A percentile compares a stretch with the other conserved stretches of the same genome.
Evolutionary conservation across 2,888 invertebrate genomes (phyloP).

Genomic region (Calameuta filiformis): DNA sequence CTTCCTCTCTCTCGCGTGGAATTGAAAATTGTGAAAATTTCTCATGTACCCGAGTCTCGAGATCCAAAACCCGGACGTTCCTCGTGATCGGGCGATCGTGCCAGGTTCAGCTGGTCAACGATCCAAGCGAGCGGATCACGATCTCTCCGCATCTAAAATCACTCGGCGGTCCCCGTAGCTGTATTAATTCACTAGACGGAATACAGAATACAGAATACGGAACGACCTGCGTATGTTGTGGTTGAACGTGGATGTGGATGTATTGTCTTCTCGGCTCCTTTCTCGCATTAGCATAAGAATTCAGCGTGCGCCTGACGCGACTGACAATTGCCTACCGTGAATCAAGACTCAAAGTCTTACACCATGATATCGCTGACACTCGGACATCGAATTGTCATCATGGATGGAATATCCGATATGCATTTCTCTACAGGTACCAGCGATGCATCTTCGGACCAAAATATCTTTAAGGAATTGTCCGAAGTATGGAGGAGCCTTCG

Average conservation of each 20-base stretch:
- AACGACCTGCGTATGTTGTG: constrained; percentile 14
- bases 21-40: not conserved
- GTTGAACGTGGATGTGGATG: constrained; percentile 46
- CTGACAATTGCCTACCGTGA: constrained; percentile 57
- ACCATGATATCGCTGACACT: constrained; percentile 39
- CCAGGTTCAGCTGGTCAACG: constrained; percentile 5
- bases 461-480: not conserved
- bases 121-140: constrained; percentile 45
- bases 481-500: not conserved
- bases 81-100: not conserved
- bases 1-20: not conserved
- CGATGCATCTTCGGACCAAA: not conserved
- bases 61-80: not conserved
- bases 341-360: constrained; percentile 55
- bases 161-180: constrained; percentile 50
- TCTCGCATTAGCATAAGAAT: constrained; percentile 67
- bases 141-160: constrained; percentile 58
- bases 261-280: constrained; percentile 66
- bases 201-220: constrained; percentile 57
- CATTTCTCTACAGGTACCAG: not conserved
- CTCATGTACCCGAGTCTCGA: not conserved
- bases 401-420: constrained; percentile 34
- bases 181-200: constrained; percentile 57
- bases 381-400: constrained; percentile 45
- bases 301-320: constrained; percentile 65